Evolutionary conservation across 2,113 vertebrate genomes (phyloP).

Genomic region (Romanogobio albipinnatus): DNA sequence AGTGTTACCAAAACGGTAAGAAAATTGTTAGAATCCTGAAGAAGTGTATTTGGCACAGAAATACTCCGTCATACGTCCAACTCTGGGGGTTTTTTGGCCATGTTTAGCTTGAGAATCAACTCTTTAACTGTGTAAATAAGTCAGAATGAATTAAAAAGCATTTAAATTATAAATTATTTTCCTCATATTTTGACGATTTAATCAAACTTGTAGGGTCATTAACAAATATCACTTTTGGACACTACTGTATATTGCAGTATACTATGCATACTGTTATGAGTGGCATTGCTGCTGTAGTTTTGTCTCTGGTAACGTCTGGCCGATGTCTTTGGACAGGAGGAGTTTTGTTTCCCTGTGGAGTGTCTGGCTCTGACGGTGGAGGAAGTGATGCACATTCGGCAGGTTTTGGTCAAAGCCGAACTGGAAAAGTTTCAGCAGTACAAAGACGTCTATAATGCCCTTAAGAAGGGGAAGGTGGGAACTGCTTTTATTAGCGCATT

Average conservation of each 20-base stretch:
- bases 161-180: too few species aligned
- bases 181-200: too few species aligned
- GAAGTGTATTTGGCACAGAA: too few species aligned
- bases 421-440: constrained; percentile 99
- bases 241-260: background rate
- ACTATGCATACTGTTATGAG: background rate
- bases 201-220: too few species aligned
- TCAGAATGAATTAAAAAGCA: too few species aligned
- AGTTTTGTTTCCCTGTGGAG: constrained; percentile 97
- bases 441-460: constrained; percentile 95
- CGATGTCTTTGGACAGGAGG: constrained; percentile 80
- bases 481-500: background rate
- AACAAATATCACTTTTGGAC: too few species aligned
- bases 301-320: background rate
- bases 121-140: too few species aligned
- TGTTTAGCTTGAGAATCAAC: too few species aligned
- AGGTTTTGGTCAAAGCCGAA: constrained; percentile 97
- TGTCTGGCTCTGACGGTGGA: constrained; percentile 94
- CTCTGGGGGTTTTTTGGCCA: too few species aligned
- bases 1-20: too few species aligned
- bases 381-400: constrained; percentile 99
- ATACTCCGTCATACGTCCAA: too few species aligned
- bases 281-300: background rate
- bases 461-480: constrained; percentile 98
- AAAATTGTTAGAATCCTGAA: too few species aligned